Conservation (phyloP, 2,113 vertebrate genomes). For the Leucosticte australis region DNA sequence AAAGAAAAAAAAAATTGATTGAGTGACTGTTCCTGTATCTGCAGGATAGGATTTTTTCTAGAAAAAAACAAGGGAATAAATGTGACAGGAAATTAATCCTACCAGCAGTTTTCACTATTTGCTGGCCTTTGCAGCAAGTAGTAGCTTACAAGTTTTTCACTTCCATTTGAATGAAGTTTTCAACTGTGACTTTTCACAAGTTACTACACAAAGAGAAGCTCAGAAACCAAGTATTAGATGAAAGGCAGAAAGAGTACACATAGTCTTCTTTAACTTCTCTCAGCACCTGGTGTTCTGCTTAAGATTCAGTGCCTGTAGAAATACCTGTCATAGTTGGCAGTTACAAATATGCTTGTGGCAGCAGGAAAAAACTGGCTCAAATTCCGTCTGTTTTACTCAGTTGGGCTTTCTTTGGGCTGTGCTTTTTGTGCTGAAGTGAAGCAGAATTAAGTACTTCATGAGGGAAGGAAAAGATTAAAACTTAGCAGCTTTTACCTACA, state of each 20-base stretch:
- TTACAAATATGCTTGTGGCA: constrained; percentile 30
- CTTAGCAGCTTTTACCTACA: neutral
- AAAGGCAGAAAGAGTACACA: neutral
- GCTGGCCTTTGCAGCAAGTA: neutral
- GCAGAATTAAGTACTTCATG: neutral
- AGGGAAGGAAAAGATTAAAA: neutral
- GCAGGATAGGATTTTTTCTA: neutral
- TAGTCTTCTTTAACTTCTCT: neutral
- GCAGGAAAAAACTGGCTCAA: constrained; percentile 42
- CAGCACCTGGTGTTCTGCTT: constrained; percentile 26
- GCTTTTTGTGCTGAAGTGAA: neutral
- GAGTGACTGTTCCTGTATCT: neutral
- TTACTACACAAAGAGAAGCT: neutral
- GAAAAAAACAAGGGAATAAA: neutral
- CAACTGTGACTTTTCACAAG: neutral
- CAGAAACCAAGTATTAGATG: neutral
- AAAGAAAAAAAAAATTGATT: neutral
- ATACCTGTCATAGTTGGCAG: constrained; percentile 45
- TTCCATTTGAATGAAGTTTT: neutral
- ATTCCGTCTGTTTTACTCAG: neutral
- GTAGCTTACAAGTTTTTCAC: neutral
- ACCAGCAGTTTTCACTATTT: neutral
- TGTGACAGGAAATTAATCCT: neutral
- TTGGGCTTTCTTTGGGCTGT: neutral
- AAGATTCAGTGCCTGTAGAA: constrained; percentile 17